Conservation (phyloP, 2,888 invertebrate genomes). For the Rhogogaster chlorosoma region DNA sequence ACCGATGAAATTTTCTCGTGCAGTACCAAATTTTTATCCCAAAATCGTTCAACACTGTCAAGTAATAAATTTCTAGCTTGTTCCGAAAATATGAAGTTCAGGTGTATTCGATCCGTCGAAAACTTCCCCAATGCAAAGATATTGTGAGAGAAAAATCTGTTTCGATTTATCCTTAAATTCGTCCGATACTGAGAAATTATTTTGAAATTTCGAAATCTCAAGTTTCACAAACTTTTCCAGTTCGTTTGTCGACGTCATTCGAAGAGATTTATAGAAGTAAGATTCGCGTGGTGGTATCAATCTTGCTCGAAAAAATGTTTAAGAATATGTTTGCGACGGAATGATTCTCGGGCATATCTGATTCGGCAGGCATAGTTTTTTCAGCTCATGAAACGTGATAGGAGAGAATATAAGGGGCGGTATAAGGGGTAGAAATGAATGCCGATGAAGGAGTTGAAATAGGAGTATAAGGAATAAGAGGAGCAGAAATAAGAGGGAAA, state of each 20-base stretch:
- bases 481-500: slow-evolving; percentile 51
- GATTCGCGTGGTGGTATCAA: too few relatives aligned
- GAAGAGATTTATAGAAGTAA: too few relatives aligned
- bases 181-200: too few relatives aligned
- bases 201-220: too few relatives aligned
- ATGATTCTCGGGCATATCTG: not conserved
- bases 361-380: slow-evolving; percentile 28
- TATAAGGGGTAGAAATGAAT: slow-evolving; percentile 24
- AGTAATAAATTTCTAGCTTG: not conserved
- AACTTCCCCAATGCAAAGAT: not conserved
- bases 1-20: not conserved
- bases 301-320: not conserved
- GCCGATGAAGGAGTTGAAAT: slow-evolving; percentile 51
- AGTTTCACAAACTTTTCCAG: too few relatives aligned
- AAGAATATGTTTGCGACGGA: not conserved
- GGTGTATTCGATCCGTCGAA: not conserved
- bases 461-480: slow-evolving; percentile 39
- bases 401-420: not conserved
- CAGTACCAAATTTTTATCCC: not conserved
- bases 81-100: not conserved
- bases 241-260: too few relatives aligned
- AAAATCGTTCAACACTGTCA: not conserved
- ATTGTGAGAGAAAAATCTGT: not conserved
- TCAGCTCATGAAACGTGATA: slow-evolving; percentile 30
- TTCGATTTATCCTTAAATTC: too few relatives aligned